Base-by-base conservation (phyloP, 2,113 vertebrate genomes). In the Pan paniscus region DNA sequence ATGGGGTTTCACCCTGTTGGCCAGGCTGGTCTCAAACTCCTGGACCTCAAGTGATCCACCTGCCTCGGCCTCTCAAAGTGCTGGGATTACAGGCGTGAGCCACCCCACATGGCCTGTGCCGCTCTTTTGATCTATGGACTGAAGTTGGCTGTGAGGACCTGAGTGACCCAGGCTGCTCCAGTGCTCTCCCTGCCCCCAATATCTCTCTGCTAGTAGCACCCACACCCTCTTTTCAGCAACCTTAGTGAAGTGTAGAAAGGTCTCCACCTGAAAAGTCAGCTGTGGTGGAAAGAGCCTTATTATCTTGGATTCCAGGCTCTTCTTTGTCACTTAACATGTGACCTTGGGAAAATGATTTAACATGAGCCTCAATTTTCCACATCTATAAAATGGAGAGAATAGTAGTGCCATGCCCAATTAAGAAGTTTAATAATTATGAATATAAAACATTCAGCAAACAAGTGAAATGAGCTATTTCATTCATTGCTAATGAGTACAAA, bases 401-500 rank as follows among this genome's bases (percentile, higher is more conserved):
- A 79, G 67, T 38, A 75, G 40, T 75, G 17, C 9, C 50, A 92
- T 70, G 6, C 10, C 50, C 80, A 80, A 96, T 84, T 59, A 97
- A 85, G 52, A 84, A 93, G 68, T 57, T 91, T 89, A 95, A 48
- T 90, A 90, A 89, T 16, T 84, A 16, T 96, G 50, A 96, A 73
- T 87, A 94, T 87, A 80, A 93, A 96, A 93, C 32, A 97, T 6
- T 89, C 59, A 93, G 43, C 59, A 30, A 92, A 48, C 55, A 96
- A 92, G 50, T 55, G 75, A 95, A 93, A 96, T 40, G 38, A 76
- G 55, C 43, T 52, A 52, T 79, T 93, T 94, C 79, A 95, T 67
- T 96, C 89, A 88, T 72, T 96, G 86, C 57, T 94, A 88, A 50
- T 81, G 57, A 95, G 57, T 52, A 94, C 55, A 96, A 93, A 96